phyloP scores from a whole-genome alignment of 2,797 vertebrate species.

The Calcarius lapponicus region DNA sequence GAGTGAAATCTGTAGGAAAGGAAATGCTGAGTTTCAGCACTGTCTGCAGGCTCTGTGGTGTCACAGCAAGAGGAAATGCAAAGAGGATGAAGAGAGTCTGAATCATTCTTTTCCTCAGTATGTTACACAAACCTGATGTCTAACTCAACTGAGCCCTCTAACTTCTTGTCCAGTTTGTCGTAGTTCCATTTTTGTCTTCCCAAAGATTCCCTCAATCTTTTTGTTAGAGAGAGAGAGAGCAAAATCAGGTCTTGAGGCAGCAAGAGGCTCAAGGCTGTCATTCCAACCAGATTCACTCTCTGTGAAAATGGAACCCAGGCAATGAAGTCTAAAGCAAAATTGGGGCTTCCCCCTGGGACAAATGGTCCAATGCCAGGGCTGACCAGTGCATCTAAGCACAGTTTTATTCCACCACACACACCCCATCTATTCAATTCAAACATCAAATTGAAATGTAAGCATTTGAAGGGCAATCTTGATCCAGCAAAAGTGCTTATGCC shows the following conservation, averaged over 20 bases:
- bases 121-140: not conserved
- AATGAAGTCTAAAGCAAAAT: not conserved
- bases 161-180: not conserved
- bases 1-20: not conserved
- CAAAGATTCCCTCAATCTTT: not conserved
- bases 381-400: not conserved
- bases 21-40: not conserved
- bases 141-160: not conserved
- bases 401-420: not conserved
- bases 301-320: not conserved
- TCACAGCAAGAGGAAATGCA: not conserved
- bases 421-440: not conserved
- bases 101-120: accelerated
- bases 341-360: not conserved
- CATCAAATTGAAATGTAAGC: not conserved
- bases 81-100: not conserved
- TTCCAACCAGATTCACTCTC: not conserved
- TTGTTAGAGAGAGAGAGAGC: not conserved
- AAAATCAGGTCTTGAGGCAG: not conserved
- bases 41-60: not conserved
- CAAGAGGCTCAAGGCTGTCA: not conserved
- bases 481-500: not conserved
- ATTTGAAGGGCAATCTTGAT: not conserved
- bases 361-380: not conserved
- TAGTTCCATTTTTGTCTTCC: not conserved